phyloP scores from a whole-genome alignment of 2,888 invertebrate genomes.

The Periphyllus acericola region DNA sequence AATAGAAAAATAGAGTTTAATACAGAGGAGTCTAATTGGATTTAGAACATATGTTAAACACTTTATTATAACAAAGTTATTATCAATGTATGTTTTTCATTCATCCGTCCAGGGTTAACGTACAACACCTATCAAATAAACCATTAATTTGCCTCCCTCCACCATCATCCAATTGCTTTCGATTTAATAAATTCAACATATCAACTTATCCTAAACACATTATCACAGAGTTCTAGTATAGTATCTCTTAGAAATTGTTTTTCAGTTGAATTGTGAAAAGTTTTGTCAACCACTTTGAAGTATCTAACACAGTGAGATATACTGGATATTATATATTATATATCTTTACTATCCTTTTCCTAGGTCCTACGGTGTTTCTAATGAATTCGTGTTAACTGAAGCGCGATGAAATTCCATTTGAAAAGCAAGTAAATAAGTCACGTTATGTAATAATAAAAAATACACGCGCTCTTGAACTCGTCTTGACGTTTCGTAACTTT shows the following conservation, averaged over 20 bases:
- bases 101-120: slow-evolving; percentile 23
- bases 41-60: neutral
- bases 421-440: neutral
- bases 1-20: neutral
- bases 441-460: neutral
- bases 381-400: slow-evolving; percentile 2
- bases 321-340: neutral
- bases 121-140: no score
- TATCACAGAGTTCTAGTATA: neutral
- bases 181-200: neutral
- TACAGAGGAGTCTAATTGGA: neutral
- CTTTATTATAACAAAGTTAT: neutral
- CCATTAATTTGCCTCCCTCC: neutral
- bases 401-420: neutral
- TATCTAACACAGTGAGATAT: neutral
- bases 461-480: slow-evolving; percentile 18
- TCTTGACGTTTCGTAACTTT: neutral
- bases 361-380: neutral
- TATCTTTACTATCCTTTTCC: neutral
- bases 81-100: slow-evolving; percentile 1
- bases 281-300: neutral
- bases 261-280: neutral
- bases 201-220: neutral
- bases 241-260: neutral
- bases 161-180: neutral